Evolutionary conservation across 64 coral and sea anemone species (phyloP), one percentile per base, ranked within the genome.

Genomic region (Catalaphyllia jardinei): DNA sequence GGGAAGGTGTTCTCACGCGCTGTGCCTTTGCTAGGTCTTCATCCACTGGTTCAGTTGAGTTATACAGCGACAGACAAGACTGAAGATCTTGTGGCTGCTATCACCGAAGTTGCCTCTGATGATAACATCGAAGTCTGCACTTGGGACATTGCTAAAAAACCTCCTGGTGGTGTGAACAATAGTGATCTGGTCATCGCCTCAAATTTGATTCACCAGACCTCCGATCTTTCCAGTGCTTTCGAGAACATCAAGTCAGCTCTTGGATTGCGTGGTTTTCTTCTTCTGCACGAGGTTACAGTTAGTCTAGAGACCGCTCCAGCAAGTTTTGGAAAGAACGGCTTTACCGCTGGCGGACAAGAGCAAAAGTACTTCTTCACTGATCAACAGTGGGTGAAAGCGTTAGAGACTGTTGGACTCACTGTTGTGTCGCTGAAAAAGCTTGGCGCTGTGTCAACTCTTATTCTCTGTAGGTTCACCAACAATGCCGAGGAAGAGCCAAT

Each of bases 61-160:
- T 95, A 95, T 49, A 92, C 77, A 62, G 94, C 86, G 1, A 95
- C 94, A 18, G 94, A 95, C 50, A 83, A 84, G 59, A 95, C 42
- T 19, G 89, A 92, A 29, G 79, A 73, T 15, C 63, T 76, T 18
- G n/a, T 95, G 60, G 75, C 73, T 9, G 52, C 87, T 72, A 78
- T 95, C 31, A 87, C 35, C 57, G 79, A 87, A 29, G 54, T 50
- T 62, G 71, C 62, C 12, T 67, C 90, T 17, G 89, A 95, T 25
- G 88, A 86, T 15, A 73, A 51, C 28, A 15, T 92, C 51, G 62
- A 95, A 3, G 42, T 95, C 10, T 89, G 69, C 67, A 25, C 59
- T 3, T 95, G 94, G 94, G 89, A 95, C 24, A 1, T 90, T 0
- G 52, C 71, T 8, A 95, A 92, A 29, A 77, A 86, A 24, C 77